A percentile compares a stretch with the other conserved stretches of the same genome.
Evolutionary conservation across 2,888 invertebrate species (phyloP).

Genomic region (Steinernema scapterisci): DNA sequence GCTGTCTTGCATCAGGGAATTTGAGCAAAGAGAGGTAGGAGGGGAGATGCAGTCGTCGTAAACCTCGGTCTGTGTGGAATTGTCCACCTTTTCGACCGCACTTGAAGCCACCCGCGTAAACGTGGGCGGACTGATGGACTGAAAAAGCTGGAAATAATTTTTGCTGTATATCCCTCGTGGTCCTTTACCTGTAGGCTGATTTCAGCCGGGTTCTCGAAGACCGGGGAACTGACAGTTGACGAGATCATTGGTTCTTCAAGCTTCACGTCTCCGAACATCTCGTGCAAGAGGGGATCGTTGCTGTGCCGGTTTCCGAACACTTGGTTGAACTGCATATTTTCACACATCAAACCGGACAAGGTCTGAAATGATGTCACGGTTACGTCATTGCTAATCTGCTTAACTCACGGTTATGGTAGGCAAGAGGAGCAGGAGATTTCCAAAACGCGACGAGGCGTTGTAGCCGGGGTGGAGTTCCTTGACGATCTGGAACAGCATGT

Average conservation of each 20-base stretch:
- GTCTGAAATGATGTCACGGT: slow-evolving; percentile 48
- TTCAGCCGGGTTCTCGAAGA: slow-evolving; percentile 64
- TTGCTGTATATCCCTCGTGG: neutral
- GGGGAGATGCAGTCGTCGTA: slow-evolving; percentile 47
- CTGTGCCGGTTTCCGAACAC: slow-evolving; percentile 46
- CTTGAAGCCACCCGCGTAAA: slow-evolving; percentile 29
- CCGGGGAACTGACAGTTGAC: slow-evolving; percentile 51
- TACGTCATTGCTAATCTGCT: neutral
- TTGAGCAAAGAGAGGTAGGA: slow-evolving; percentile 37
- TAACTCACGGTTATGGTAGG: slow-evolving; percentile 62
- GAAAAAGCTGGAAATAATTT: slow-evolving; percentile 10
- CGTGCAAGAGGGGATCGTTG: slow-evolving; percentile 61
- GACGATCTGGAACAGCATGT: slow-evolving; percentile 67
- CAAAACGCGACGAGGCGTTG: slow-evolving; percentile 63
- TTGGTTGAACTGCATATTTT: slow-evolving; percentile 67
- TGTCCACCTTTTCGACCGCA: slow-evolving; percentile 39
- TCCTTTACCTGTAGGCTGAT: slow-evolving; percentile 51
- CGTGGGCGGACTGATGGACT: slow-evolving; percentile 40
- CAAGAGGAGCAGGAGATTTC: slow-evolving; percentile 62
- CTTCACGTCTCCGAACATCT: slow-evolving; percentile 58
- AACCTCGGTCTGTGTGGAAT: slow-evolving; percentile 46
- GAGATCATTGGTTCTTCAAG: slow-evolving; percentile 39
- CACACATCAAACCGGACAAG: slow-evolving; percentile 65
- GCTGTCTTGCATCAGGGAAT: slow-evolving; percentile 6
- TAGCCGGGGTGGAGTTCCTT: slow-evolving; percentile 61